These are phyloP conservation scores for Heliopora coerulea DNA, from an alignment of 92 coral and sea anemone genomes.

Conservation along the genomic window DNA sequence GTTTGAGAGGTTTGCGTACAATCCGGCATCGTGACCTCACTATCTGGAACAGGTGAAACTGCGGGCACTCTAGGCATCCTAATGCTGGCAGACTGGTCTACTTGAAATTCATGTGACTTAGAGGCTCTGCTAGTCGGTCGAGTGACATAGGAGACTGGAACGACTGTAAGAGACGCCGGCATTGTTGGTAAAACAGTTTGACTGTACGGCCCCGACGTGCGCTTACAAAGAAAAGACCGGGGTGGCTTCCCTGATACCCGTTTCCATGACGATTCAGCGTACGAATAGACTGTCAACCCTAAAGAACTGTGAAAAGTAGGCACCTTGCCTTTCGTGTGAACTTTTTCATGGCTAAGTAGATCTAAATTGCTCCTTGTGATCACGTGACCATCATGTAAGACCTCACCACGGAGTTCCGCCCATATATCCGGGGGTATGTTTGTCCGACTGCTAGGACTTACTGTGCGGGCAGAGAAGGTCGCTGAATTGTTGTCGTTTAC, in stretches of 20 bases:
- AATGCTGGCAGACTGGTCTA: background rate
- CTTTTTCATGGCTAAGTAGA: background rate
- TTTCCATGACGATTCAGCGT: slow-evolving; percentile 27
- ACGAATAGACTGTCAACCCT: slow-evolving; percentile 20
- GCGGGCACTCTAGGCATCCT: slow-evolving; percentile 30
- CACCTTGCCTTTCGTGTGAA: background rate
- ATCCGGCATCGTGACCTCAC: background rate
- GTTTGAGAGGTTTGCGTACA: background rate
- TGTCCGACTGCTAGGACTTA: slow-evolving; percentile 44
- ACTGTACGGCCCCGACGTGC: slow-evolving; percentile 13
- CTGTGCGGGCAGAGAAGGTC: slow-evolving; percentile 17
- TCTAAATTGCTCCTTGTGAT: background rate
- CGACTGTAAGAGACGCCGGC: slow-evolving; percentile 39
- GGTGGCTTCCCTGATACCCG: slow-evolving; percentile 12
- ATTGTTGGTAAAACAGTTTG: slow-evolving; percentile 19
- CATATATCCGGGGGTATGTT: slow-evolving; percentile 41
- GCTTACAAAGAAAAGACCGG: background rate
- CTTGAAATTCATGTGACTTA: background rate
- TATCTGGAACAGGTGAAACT: slow-evolving; percentile 25
- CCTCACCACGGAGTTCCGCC: slow-evolving; percentile 24
- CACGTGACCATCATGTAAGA: slow-evolving; percentile 3
- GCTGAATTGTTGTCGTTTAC: slow-evolving; percentile 1
- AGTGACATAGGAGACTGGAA: slow-evolving; percentile 22
- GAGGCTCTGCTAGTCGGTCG: background rate
- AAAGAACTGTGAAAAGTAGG: slow-evolving; percentile 15